Evolutionary conservation across 2,888 invertebrate genomes (phyloP).

Genomic region (Eilema caniola): DNA sequence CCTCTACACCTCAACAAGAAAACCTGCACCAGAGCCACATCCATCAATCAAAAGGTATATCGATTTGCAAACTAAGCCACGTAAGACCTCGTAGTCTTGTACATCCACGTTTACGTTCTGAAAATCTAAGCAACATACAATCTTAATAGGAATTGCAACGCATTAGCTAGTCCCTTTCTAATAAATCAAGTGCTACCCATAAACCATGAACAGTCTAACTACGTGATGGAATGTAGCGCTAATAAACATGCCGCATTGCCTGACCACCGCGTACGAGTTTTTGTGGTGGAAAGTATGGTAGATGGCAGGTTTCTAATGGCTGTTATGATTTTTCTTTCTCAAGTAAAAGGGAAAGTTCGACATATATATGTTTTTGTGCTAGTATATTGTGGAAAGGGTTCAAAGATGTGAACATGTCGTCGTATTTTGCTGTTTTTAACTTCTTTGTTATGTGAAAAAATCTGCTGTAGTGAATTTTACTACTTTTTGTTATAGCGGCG

Average conservation of each 20-base stretch:
- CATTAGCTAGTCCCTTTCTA: neutral
- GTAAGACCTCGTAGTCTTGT: too few relatives aligned
- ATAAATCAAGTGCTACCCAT: slow-evolving; percentile 20
- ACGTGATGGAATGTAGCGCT: slow-evolving; percentile 35
- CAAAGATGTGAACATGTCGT: neutral
- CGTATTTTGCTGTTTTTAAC: too few relatives aligned
- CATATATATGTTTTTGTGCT: neutral
- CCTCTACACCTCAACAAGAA: too few relatives aligned
- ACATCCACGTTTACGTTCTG: too few relatives aligned
- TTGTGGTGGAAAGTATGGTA: slow-evolving; percentile 49
- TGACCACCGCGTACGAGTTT: slow-evolving; percentile 38
- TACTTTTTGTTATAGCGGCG: too few relatives aligned
- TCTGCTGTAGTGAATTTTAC: too few relatives aligned
- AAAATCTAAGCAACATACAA: neutral
- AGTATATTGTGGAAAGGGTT: neutral
- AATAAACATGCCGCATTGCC: slow-evolving; percentile 35
- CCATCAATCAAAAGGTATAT: too few relatives aligned
- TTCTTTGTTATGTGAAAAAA: too few relatives aligned
- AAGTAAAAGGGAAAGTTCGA: slow-evolving; percentile 25
- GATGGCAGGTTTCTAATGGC: slow-evolving; percentile 44
- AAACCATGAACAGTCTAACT: slow-evolving; percentile 32
- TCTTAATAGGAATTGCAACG: neutral
- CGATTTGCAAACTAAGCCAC: too few relatives aligned
- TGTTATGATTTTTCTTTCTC: slow-evolving; percentile 34
- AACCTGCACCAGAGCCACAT: too few relatives aligned